Base-by-base conservation (phyloP, 2,113 vertebrate genomes). In the Myotis yumanensis region DNA sequence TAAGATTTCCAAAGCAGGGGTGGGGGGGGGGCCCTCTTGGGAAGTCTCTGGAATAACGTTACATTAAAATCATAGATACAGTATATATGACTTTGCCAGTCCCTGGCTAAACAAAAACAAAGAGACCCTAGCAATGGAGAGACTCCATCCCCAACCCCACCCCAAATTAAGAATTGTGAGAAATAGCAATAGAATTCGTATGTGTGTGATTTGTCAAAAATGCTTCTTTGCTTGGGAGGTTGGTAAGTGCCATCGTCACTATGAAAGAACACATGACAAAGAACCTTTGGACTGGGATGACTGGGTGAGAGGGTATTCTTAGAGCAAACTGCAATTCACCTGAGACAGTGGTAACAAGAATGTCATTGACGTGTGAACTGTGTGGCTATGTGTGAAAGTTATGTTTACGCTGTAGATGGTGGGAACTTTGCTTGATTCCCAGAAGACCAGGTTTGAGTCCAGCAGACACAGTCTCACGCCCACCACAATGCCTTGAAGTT, bases 41-140 rank as follows among this genome's bases (percentile, higher is more conserved):
- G 18, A 64, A 81, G 14, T 75, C 43, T 48, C 12, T 75, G 51
- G 18, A 83, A 75, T 89, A 89, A 82, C 43, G 93, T 90, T 64
- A 25, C 7, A 11, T 48, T 66, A 81, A 83, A 91, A 87, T 3
- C 37, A 35, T 8, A 25, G 4, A 22, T 4, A 30, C 7, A 80
- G 23, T 28, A 9, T 8, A 30, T 48, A n/a, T 86, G 18, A 37
- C 4, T 72, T 71, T 86, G 25, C 18, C 7, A 82, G 46, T 62
- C 20, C 28, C 79, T 82, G 23, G 40, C 52, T 93, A 69, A 40
- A 69, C 18, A 90, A 48, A 75, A 32, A 64, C 68, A 87, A 35
- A 62, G 59, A 69, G 0, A 17, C 64, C 11, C 8, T 68, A 83
- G 15, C 51, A 88, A 90, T 57, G 66, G 28, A 52, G 69, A 80